Base-by-base conservation (phyloP, 2,797 vertebrate species). In the Eremophila alpestris region DNA sequence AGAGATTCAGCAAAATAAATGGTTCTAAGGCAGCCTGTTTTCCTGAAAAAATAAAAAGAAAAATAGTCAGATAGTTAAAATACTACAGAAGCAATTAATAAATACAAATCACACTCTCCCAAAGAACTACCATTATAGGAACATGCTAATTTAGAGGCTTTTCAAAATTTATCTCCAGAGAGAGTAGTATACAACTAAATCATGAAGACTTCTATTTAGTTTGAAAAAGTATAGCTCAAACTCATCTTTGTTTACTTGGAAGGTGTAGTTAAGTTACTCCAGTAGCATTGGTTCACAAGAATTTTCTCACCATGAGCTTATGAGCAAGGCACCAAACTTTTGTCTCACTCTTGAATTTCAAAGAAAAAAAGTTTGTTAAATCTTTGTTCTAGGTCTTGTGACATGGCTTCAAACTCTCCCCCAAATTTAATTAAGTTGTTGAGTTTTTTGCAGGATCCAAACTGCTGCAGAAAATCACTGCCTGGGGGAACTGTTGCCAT, bases 1-100 rank as follows among this genome's bases (percentile, higher is more conserved):
- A 97, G 90, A 99, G 98, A 62, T 98, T 98, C 88, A 97, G 96
- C 90, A 98, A 97, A 41, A 96, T 38, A 96, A 99, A 99, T 9
- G 99, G 98, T 21, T 97, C 96, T 74, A 99, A 95, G 29, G 94
- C 69, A 4, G 98, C 98, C 36, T 97, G 98, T 90, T 99, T 99
- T 90, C 99, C 99, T 99, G 60, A 9, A 95, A 92, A 71, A 74
- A 55, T 43, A 34, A 83, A 76, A 36, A 55, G 4, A 13, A 54
- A 40, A 62, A 40, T 15, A 62, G 8, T 62, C 46, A 87, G 48
- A 59, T 10, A 30, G 36, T 36, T 52, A 86, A 71, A 86, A 81
- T 58, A 46, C 17, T 64, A 45, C 16, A 87, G 46, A 78, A 81
- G 40, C 14, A 74, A 67, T 58, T 21, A 70, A 79, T 77, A 83